These are phyloP conservation scores for Drosophila paracracens DNA, from an alignment of 2,888 invertebrate species.

Conservation along the genomic window DNA sequence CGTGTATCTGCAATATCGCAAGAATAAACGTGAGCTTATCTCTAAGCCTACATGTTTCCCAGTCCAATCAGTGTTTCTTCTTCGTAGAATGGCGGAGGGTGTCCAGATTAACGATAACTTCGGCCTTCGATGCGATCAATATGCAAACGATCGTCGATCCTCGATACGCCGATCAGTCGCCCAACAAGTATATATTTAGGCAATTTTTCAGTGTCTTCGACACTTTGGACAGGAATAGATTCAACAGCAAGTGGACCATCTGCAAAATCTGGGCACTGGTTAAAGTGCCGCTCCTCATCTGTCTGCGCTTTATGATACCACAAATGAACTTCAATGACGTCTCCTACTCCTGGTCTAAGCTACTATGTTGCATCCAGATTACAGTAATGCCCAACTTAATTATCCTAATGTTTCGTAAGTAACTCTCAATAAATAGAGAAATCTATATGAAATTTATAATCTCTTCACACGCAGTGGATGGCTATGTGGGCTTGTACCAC, in stretches of 20 bases:
- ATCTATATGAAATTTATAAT: not conserved
- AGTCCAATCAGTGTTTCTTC: not conserved
- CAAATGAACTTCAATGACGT: conserved; percentile 10
- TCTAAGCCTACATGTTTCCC: not conserved
- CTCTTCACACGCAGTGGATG: not conserved
- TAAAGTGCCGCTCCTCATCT: conserved; percentile 22
- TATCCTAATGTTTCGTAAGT: conserved; percentile 14
- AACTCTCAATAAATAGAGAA: not conserved
- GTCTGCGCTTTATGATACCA: conserved; percentile 40
- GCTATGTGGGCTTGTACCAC: fast-evolving
- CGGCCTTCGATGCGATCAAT: not conserved
- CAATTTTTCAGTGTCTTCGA: conserved; percentile 38
- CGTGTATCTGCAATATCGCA: conserved; percentile 32
- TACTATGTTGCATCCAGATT: conserved; percentile 42
- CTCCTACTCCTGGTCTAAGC: conserved; percentile 35
- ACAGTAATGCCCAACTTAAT: conserved; percentile 17
- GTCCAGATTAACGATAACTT: not conserved
- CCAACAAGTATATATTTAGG: conserved; percentile 7
- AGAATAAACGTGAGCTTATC: conserved; percentile 1
- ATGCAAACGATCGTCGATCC: not conserved
- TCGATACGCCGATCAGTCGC: not conserved
- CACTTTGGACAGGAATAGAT: conserved; percentile 14
- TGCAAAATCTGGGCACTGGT: conserved; percentile 42
- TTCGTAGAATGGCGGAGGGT: not conserved
- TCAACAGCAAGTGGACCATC: conserved; percentile 30